Evolutionary conservation across 2,797 vertebrate species (phyloP), one percentile per base, ranked within the genome.

Genomic region (Melanotaenia maccullochi): DNA sequence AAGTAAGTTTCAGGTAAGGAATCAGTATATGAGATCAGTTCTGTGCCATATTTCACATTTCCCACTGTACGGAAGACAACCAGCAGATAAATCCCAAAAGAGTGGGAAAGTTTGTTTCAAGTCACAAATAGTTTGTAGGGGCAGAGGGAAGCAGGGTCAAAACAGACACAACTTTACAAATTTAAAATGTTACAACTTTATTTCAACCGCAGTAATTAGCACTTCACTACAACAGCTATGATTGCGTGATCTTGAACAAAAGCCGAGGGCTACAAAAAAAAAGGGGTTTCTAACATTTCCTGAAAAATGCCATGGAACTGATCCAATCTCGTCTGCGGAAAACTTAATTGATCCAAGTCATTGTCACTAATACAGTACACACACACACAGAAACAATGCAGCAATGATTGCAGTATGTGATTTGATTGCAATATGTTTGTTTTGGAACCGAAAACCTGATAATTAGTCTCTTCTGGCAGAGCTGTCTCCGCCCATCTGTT

Each of bases 341-440:
- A 65, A 82, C 60, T 84, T 78, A 85, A 90, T 54, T 85, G 76
- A 87, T 87, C 86, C 79, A 83, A 89, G 76, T 76, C 75, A 82
- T 90, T 84, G 84, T 85, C 77, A 33, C 77, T 79, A 81, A 70
- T 44, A 76, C 47, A 63, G 57, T 42, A 44, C 56, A 75, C 52
- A 67, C 57, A 76, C 65, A 73, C 63, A 75, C 55, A 68, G 24
- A 38, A 87, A 89, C 86, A 90, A 93, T 93, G 87, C 79, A 75
- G 87, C 83, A 85, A 86, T 88, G 78, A 92, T 90, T 90, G 88
- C 90, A 88, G 85, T 83, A 86, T 93, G 93, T 86, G 90, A 93
- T 93, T 93, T 92, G 82, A 93, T 91, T 90, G 93, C 93, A 95
- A 94, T 95, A 95, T 95, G 94, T 94, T 95, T 94, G 90, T 86